A percentile compares a stretch with the other conserved stretches of the same genome.
phyloP scores from a whole-genome alignment of 2,113 vertebrate genomes.

The Saimiri boliviensis region DNA sequence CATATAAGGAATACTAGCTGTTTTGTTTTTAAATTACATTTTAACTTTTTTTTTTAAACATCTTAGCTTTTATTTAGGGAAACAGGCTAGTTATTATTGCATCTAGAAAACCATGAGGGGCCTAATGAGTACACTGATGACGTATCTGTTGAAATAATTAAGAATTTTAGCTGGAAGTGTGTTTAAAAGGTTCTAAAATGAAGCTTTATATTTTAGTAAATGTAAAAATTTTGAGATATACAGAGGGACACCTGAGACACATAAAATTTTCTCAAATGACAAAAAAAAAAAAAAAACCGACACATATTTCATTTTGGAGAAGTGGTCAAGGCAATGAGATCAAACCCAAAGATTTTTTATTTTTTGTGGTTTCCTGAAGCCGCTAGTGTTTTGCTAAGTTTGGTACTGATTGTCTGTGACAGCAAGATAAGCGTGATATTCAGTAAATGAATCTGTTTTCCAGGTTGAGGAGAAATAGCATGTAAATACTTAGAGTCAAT shows the following conservation, averaged over 20 bases:
- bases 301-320: background rate
- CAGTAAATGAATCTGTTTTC: background rate
- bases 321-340: slow-evolving; percentile 19
- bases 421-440: background rate
- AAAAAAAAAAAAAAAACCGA: background rate
- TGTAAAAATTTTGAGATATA: background rate
- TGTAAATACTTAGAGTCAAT: background rate
- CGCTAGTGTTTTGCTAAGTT: background rate
- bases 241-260: background rate
- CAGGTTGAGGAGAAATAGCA: background rate
- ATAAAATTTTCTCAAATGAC: background rate
- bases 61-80: slow-evolving; percentile 2
- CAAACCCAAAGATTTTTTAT: slow-evolving; percentile 7
- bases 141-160: background rate
- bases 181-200: background rate
- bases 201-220: background rate
- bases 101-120: background rate
- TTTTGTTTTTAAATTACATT: background rate
- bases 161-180: background rate
- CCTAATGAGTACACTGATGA: background rate
- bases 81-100: background rate
- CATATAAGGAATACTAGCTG: background rate
- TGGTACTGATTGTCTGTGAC: background rate
- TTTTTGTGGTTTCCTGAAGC: background rate
- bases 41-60: background rate